phyloP scores from a whole-genome alignment of 1,140 invertebrate species.

The Rhagoletis pomonella region DNA sequence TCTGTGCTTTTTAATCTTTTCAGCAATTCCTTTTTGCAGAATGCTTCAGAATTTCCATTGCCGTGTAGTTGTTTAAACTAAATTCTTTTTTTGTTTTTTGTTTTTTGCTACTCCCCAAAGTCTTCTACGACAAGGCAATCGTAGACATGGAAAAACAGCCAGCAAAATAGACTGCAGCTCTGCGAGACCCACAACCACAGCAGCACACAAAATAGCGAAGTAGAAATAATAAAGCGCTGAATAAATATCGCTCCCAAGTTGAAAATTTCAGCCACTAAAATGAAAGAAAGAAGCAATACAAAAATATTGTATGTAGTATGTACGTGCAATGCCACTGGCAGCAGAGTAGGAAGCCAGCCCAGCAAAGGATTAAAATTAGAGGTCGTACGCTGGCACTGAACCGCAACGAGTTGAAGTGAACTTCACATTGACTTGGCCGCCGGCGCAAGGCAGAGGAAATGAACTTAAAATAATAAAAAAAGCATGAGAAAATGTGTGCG shows the following conservation, averaged over 20 bases:
- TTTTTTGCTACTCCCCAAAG: not conserved
- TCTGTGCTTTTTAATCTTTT: constrained; percentile 38
- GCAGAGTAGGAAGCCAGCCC: not conserved
- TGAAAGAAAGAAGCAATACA: not conserved
- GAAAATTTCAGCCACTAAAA: constrained; percentile 4
- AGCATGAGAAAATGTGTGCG: not conserved
- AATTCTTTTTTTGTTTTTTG: not conserved
- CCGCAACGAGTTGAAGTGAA: constrained; percentile 27
- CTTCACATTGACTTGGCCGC: constrained; percentile 31
- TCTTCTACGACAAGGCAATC: constrained; percentile 12
- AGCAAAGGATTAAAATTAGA: constrained; percentile 36
- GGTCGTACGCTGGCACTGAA: constrained; percentile 34
- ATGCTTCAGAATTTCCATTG: not conserved
- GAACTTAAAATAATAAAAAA: not conserved
- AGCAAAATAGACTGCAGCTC: not conserved
- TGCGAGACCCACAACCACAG: not conserved
- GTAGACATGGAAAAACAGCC: constrained; percentile 15
- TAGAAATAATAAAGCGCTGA: constrained; percentile 37
- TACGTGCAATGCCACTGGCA: not conserved
- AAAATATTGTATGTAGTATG: not conserved
- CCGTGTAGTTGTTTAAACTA: not conserved
- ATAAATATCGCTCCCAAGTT: constrained; percentile 47
- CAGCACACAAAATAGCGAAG: not conserved
- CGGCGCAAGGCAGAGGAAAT: constrained; percentile 11
- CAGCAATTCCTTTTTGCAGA: constrained; percentile 1